Conservation (phyloP, 2,888 invertebrate genomes). For the Scrobipalpa atriplicella region DNA sequence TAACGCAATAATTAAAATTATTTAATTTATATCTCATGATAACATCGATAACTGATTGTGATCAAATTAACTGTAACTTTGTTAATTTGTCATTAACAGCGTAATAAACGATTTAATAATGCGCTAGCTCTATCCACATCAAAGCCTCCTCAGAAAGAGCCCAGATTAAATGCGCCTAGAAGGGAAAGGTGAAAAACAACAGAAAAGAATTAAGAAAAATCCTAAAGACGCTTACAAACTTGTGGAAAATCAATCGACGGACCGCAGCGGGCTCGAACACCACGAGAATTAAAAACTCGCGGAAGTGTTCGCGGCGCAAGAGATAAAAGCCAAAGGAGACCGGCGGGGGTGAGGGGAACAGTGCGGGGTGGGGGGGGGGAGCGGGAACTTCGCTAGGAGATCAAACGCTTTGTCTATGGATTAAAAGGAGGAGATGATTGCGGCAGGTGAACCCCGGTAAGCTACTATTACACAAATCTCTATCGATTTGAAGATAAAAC, state of each 20-base stretch:
- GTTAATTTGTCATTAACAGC: too few species aligned
- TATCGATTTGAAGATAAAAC: neutral
- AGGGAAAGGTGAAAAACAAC: neutral
- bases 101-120: too few species aligned
- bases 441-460: neutral
- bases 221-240: slow-evolving; percentile 12
- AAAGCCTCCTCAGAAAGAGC: neutral
- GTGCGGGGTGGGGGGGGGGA: slow-evolving; percentile 30
- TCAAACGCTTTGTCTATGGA: slow-evolving; percentile 68
- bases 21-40: too few species aligned
- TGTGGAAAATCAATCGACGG: slow-evolving; percentile 1
- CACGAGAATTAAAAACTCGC: slow-evolving; percentile 8
- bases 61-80: too few species aligned
- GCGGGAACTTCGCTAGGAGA: slow-evolving; percentile 53
- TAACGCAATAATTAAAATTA: too few species aligned
- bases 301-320: neutral
- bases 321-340: neutral
- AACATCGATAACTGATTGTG: too few species aligned
- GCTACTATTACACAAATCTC: neutral
- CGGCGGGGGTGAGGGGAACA: neutral
- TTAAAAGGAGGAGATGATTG: slow-evolving; percentile 54
- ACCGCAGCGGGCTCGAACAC: neutral
- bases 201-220: slow-evolving; percentile 11
- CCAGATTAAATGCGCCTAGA: neutral
- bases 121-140: too few species aligned